phyloP scores from a whole-genome alignment of 2,113 vertebrate species.

The Melierax canorus region DNA sequence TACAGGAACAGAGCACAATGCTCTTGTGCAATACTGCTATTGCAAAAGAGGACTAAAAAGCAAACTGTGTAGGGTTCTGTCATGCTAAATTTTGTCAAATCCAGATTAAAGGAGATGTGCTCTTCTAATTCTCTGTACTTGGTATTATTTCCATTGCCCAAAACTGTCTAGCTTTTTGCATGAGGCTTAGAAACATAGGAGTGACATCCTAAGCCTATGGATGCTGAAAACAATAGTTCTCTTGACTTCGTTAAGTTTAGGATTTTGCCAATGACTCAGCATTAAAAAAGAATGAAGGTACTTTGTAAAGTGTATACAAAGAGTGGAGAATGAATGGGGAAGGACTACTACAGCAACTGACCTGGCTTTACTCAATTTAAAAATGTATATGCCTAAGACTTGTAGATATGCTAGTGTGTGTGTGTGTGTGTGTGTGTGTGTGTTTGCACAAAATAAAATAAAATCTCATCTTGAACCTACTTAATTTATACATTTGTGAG shows the following conservation, averaged over 20 bases:
- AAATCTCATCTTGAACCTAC: not conserved
- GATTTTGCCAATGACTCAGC: not conserved
- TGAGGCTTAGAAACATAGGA: not conserved
- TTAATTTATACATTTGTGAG: not conserved
- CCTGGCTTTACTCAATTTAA: not conserved
- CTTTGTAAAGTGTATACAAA: not conserved
- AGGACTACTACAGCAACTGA: not conserved
- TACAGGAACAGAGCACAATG: accelerated
- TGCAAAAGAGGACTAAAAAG: not conserved
- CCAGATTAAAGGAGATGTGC: not conserved
- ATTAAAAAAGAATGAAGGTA: not conserved
- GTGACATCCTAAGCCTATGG: not conserved
- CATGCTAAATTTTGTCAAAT: not conserved
- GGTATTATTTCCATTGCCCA: not conserved
- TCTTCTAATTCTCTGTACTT: not conserved
- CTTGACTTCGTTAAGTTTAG: not conserved
- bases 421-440: too few species aligned
- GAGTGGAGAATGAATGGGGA: not conserved
- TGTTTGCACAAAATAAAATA: not conserved
- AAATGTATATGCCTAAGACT: not conserved
- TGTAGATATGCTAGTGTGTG: not conserved
- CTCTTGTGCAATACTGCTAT: not conserved
- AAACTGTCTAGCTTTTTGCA: not conserved
- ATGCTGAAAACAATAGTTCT: not conserved
- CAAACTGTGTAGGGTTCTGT: not conserved